phyloP scores from a whole-genome alignment of 2,113 vertebrate species.

The Trogon surrucura region DNA sequence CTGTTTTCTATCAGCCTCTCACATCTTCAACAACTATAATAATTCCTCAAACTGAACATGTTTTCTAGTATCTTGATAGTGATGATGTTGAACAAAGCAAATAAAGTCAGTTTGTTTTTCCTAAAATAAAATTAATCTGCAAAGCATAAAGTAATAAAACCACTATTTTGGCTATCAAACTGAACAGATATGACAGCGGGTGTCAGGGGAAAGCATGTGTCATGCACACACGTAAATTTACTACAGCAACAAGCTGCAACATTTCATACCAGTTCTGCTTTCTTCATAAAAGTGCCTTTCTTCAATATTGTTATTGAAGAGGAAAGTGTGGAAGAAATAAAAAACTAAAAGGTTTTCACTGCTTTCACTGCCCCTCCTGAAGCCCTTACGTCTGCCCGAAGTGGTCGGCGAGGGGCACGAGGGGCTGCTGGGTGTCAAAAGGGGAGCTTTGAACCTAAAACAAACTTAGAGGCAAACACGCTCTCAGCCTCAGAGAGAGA shows the following conservation, averaged over 20 bases:
- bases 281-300: not conserved
- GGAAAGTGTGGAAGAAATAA: not conserved
- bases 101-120: conserved; percentile 57
- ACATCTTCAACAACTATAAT: conserved; percentile 17
- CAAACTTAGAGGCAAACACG: no score
- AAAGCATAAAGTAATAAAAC: conserved; percentile 52
- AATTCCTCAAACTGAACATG: conserved; percentile 10
- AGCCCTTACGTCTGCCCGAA: no score
- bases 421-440: no score
- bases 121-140: conserved; percentile 59
- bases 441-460: no score
- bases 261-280: not conserved
- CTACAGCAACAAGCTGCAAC: conserved; percentile 4
- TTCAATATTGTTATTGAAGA: not conserved
- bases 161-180: conserved; percentile 68
- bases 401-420: no score
- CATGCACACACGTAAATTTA: conserved; percentile 27
- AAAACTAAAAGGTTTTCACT: not conserved
- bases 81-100: conserved; percentile 35
- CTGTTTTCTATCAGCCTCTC: conserved; percentile 30
- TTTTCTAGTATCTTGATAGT: conserved; percentile 19
- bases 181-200: conserved; percentile 48
- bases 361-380: no score
- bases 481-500: no score
- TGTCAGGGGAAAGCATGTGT: conserved; percentile 18